phyloP scores from a whole-genome alignment of 35 echinoderm and acorn worm genomes.

The Diadema setosum region DNA sequence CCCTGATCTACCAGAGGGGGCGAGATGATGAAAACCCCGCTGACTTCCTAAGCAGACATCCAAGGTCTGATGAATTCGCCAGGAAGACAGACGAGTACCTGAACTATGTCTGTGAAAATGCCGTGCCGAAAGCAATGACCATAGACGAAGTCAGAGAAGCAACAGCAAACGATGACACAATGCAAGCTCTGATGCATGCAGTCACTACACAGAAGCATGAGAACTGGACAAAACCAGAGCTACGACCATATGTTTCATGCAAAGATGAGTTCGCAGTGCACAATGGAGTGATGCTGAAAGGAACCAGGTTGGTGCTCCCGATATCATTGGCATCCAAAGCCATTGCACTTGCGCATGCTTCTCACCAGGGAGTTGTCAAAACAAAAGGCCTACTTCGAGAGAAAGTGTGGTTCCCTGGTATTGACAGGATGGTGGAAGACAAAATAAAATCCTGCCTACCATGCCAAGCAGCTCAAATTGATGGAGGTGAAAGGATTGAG shows the following conservation, averaged over 20 bases:
- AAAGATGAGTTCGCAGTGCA: background rate
- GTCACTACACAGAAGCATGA: background rate
- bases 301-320: background rate
- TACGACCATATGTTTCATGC: background rate
- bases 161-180: background rate
- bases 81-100: conserved; percentile 1
- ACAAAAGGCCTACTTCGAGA: conserved; percentile 15
- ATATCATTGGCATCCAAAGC: background rate
- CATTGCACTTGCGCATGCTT: background rate
- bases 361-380: conserved; percentile 10
- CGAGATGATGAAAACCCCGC: background rate
- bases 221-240: background rate
- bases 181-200: conserved; percentile 5
- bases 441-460: conserved; percentile 29
- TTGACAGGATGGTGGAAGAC: conserved; percentile 44
- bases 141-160: background rate
- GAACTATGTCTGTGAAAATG: background rate
- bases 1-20: conserved; percentile 7
- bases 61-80: background rate
- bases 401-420: conserved; percentile 40
- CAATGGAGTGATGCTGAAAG: background rate
- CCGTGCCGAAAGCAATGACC: conserved; percentile 41
- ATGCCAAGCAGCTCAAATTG: background rate
- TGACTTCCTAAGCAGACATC: background rate
- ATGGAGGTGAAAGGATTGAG: background rate